These are phyloP conservation scores for Adelphocoris suturalis DNA, from an alignment of 2,888 invertebrate genomes.

Conservation along the genomic window DNA sequence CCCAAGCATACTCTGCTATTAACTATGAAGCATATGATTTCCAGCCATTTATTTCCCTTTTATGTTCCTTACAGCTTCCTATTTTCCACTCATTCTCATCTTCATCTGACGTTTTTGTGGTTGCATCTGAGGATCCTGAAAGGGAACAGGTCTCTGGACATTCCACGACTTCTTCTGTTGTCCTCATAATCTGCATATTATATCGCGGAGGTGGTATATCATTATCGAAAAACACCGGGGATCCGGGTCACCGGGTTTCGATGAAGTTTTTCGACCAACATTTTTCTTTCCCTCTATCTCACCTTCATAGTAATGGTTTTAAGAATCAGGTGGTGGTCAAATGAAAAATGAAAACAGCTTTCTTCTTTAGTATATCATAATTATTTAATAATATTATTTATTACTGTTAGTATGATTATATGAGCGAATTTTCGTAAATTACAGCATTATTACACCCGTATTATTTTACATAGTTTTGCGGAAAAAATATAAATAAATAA, in stretches of 20 bases:
- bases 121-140: not conserved
- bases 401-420: no score
- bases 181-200: not conserved
- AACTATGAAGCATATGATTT: no score
- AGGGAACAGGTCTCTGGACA: not conserved
- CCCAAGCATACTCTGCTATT: no score
- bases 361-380: not conserved
- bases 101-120: not conserved
- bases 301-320: not conserved
- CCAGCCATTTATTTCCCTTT: no score
- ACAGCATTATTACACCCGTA: no score
- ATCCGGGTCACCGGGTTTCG: not conserved
- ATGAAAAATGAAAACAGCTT: not conserved
- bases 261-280: not conserved
- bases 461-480: no score
- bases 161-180: not conserved
- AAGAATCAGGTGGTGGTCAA: not conserved
- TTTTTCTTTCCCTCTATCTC: not conserved
- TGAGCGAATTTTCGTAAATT: no score
- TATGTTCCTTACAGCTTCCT: no score
- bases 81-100: not conserved
- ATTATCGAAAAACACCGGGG: not conserved
- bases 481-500: no score
- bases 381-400: no score
- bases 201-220: not conserved